Evolutionary conservation across 2,113 vertebrate species (phyloP).

Genomic region (Rhinichthys klamathensis): DNA sequence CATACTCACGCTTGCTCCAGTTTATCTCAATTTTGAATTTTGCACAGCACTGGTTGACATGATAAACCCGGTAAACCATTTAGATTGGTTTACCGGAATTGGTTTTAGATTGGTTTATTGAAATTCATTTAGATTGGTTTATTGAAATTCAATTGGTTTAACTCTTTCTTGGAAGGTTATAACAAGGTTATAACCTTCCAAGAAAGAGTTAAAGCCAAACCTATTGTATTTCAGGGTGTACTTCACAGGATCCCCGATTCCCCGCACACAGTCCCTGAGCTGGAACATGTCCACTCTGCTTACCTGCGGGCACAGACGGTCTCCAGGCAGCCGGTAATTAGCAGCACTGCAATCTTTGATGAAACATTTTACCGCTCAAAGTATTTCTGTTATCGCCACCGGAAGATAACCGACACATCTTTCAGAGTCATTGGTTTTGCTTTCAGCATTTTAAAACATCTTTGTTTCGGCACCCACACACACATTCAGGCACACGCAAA

Average conservation of each 20-base stretch:
- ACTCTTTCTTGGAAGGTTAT: no score
- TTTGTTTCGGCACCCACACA: not conserved
- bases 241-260: no score
- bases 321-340: constrained; percentile 41
- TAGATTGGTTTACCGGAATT: no score
- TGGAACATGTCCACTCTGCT: constrained; percentile 36
- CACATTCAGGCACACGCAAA: not conserved
- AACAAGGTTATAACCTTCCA: not conserved
- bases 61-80: not conserved
- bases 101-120: no score
- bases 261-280: not conserved
- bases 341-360: constrained; percentile 27
- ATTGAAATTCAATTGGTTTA: no score
- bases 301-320: not conserved
- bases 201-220: not conserved
- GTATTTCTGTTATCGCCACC: not conserved
- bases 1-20: not conserved
- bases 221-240: not conserved
- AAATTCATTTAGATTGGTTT: no score
- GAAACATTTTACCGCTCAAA: constrained; percentile 21
- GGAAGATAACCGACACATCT: not conserved
- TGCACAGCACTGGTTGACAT: not conserved
- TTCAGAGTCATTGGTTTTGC: not conserved
- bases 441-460: not conserved
- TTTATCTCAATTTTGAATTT: not conserved